Conservation (phyloP, 2,888 invertebrate genomes). For the Elaeidobius kamerunicus region DNA sequence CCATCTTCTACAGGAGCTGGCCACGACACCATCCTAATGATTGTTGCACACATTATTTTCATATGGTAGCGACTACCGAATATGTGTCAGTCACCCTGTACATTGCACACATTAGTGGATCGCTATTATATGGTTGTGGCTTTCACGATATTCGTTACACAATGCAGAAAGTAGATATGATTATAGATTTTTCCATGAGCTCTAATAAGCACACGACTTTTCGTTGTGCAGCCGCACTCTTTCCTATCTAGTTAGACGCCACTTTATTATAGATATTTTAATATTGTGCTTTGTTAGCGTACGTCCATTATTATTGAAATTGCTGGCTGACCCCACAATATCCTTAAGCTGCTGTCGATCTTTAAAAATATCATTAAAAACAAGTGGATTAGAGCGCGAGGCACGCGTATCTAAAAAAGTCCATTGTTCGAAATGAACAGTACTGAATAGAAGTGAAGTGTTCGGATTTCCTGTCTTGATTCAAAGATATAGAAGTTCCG, state of each 20-base stretch:
- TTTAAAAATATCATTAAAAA: no score
- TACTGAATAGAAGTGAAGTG: constrained; percentile 17
- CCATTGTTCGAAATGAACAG: constrained; percentile 21
- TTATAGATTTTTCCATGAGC: constrained; percentile 24
- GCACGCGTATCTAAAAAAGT: constrained; percentile 4
- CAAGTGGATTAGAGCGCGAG: background rate
- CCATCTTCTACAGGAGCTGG: background rate
- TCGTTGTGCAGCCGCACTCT: constrained; percentile 8
- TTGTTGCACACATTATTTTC: no score
- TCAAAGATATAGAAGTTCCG: constrained; percentile 29
- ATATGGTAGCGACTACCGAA: no score
- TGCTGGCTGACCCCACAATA: no score
- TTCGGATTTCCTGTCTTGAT: constrained; percentile 30
- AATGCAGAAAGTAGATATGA: constrained; percentile 29
- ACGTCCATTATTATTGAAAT: background rate
- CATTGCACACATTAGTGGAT: constrained; percentile 9
- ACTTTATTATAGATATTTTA: constrained; percentile 13
- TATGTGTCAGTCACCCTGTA: constrained; percentile 12
- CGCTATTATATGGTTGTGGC: constrained; percentile 10
- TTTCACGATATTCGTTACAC: constrained; percentile 28
- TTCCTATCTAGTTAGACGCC: constrained; percentile 8
- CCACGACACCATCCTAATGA: no score
- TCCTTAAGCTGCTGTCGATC: background rate
- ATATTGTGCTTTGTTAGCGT: constrained; percentile 1
- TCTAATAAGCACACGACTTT: constrained; percentile 27